phyloP scores from a whole-genome alignment of 2,888 invertebrate genomes.

The Athetis lepigone region DNA sequence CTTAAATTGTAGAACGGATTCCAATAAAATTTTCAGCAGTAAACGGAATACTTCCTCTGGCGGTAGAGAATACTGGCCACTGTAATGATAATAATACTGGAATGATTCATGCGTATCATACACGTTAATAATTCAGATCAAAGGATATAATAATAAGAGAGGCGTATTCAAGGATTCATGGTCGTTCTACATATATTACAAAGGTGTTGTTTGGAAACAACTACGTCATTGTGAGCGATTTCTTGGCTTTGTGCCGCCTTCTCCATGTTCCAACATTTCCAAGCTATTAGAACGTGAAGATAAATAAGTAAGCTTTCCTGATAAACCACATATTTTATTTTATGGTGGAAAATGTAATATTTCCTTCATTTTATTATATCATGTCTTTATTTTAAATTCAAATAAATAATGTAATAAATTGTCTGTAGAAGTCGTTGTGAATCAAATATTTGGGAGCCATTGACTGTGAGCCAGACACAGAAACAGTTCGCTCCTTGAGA shows the following conservation, averaged over 20 bases:
- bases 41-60: slow-evolving; percentile 37
- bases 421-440: slow-evolving; percentile 26
- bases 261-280: slow-evolving; percentile 46
- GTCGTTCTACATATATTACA: slow-evolving; percentile 51
- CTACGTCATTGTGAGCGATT: slow-evolving; percentile 61
- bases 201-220: slow-evolving; percentile 53
- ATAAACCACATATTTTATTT: slow-evolving; percentile 64
- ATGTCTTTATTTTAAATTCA: slow-evolving; percentile 40
- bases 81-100: slow-evolving; percentile 3
- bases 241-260: slow-evolving; percentile 71
- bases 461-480: slow-evolving; percentile 54
- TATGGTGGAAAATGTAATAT: slow-evolving; percentile 65
- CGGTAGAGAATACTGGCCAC: slow-evolving; percentile 4
- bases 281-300: slow-evolving; percentile 60
- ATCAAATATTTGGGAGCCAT: slow-evolving; percentile 59
- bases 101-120: slow-evolving; percentile 53
- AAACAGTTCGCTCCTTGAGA: slow-evolving; percentile 54
- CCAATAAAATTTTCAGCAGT: slow-evolving; percentile 43
- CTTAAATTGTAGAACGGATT: slow-evolving; percentile 49
- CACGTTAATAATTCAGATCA: slow-evolving; percentile 60
- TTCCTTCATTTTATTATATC: slow-evolving; percentile 64
- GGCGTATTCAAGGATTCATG: slow-evolving; percentile 52
- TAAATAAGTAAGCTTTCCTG: slow-evolving; percentile 69
- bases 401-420: slow-evolving; percentile 46
- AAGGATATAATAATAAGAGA: slow-evolving; percentile 50